Conservation (phyloP, 2,113 vertebrate species). For the Coptodon bakossiorum region DNA sequence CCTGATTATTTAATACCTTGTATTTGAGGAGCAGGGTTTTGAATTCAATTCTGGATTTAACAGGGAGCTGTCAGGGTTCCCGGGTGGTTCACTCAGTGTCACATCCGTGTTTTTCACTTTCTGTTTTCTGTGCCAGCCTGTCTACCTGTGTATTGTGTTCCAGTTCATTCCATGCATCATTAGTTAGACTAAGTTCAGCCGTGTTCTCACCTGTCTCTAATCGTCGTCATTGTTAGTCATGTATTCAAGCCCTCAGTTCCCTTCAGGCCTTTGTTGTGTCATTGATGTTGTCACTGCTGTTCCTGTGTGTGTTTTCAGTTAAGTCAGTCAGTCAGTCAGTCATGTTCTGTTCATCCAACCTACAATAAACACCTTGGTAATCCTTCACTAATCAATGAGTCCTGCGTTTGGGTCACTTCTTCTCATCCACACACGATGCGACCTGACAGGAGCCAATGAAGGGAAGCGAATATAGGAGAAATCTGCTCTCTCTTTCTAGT, state of each 20-base stretch:
- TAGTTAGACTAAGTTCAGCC: not conserved
- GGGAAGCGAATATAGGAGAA: fast-evolving
- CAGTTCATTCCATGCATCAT: not conserved
- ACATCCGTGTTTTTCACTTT: fast-evolving
- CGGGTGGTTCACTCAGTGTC: not conserved
- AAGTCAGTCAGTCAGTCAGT: fast-evolving
- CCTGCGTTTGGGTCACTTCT: not conserved
- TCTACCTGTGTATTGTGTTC: not conserved
- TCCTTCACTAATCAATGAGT: not conserved
- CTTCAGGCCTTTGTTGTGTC: not conserved
- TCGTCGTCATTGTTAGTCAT: not conserved
- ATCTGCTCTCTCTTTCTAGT: not conserved
- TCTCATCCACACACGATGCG: fast-evolving
- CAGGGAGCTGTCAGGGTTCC: fast-evolving
- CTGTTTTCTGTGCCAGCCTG: not conserved
- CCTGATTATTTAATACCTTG: not conserved
- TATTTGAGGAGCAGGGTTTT: not conserved
- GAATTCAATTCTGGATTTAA: not conserved
- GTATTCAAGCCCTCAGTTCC: not conserved
- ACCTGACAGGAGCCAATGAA: not conserved
- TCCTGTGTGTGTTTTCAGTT: not conserved
- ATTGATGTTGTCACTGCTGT: fast-evolving
- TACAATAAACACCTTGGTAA: not conserved
- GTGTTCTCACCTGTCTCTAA: not conserved
- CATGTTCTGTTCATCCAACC: not conserved